These are phyloP conservation scores for Florisuga fusca DNA, from an alignment of 2,797 vertebrate genomes.

Conservation along the genomic window DNA sequence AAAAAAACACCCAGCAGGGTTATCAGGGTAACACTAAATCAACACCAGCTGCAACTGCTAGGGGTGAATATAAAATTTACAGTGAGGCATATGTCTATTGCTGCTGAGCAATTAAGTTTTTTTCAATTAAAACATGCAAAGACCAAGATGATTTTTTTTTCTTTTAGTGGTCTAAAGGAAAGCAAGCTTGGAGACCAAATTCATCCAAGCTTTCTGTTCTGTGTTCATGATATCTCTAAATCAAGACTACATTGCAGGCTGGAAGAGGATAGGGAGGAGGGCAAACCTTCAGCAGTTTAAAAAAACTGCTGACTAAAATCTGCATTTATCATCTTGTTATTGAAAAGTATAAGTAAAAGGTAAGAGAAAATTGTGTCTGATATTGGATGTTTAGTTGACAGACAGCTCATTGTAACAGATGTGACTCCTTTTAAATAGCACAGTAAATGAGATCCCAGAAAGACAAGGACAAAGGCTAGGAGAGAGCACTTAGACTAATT, in stretches of 20 bases:
- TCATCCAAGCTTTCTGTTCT: background rate
- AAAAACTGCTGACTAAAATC: slow-evolving; percentile 60
- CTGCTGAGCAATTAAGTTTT: slow-evolving; percentile 1
- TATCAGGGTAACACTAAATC: slow-evolving; percentile 70
- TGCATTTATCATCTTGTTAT: slow-evolving; percentile 53
- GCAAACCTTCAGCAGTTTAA: slow-evolving; percentile 36
- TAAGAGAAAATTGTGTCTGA: slow-evolving; percentile 65
- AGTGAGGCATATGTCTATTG: slow-evolving; percentile 45
- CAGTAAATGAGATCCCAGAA: slow-evolving; percentile 56
- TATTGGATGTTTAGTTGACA: slow-evolving; percentile 63
- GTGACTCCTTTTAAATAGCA: slow-evolving; percentile 63
- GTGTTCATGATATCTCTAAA: background rate
- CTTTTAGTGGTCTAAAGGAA: background rate
- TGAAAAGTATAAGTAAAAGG: slow-evolving; percentile 66
- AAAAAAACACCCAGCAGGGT: slow-evolving; percentile 64
- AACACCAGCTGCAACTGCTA: slow-evolving; percentile 55
- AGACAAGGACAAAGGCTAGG: slow-evolving; percentile 70
- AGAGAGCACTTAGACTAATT: slow-evolving; percentile 69
- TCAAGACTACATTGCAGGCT: background rate
- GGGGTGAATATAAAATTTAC: slow-evolving; percentile 46
- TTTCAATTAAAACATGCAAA: slow-evolving; percentile 45
- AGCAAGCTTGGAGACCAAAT: background rate
- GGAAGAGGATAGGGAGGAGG: background rate
- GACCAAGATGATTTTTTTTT: background rate
- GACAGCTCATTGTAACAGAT: slow-evolving; percentile 66